A percentile compares a stretch with the other conserved stretches of the same genome.
phyloP scores from a whole-genome alignment of 2,888 invertebrate species.

The Syrista parreyssii region DNA sequence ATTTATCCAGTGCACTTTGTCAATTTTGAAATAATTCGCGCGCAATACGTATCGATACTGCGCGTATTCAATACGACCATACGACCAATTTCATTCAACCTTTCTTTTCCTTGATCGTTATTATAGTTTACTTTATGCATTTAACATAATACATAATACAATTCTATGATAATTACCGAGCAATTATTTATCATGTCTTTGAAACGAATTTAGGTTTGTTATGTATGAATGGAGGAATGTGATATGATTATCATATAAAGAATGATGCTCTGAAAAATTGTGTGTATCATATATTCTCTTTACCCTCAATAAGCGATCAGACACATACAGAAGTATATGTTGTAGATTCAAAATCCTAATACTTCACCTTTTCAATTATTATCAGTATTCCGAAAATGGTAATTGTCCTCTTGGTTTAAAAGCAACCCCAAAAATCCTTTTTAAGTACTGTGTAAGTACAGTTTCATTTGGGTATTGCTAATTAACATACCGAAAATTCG shows the following conservation, averaged over 20 bases:
- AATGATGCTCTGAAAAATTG: constrained; percentile 33
- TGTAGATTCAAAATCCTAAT: neutral
- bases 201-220: constrained; percentile 39
- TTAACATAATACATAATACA: neutral
- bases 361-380: neutral
- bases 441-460: neutral
- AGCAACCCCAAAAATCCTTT: neutral
- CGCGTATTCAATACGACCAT: too few relatives aligned
- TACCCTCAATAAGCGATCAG: neutral
- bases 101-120: neutral
- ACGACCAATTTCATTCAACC: neutral
- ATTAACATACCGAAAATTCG: neutral
- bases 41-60: neutral
- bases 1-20: neutral
- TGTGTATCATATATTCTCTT: neutral
- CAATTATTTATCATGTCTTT: constrained; percentile 33
- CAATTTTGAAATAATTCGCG: neutral
- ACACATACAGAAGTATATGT: neutral
- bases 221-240: constrained; percentile 40
- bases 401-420: neutral
- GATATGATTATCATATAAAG: constrained; percentile 41
- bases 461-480: neutral
- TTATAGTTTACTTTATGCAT: neutral
- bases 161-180: neutral
- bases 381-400: neutral